These are phyloP conservation scores for Aphidius gifuensis DNA, from an alignment of 1,140 invertebrate species.

Conservation along the genomic window DNA sequence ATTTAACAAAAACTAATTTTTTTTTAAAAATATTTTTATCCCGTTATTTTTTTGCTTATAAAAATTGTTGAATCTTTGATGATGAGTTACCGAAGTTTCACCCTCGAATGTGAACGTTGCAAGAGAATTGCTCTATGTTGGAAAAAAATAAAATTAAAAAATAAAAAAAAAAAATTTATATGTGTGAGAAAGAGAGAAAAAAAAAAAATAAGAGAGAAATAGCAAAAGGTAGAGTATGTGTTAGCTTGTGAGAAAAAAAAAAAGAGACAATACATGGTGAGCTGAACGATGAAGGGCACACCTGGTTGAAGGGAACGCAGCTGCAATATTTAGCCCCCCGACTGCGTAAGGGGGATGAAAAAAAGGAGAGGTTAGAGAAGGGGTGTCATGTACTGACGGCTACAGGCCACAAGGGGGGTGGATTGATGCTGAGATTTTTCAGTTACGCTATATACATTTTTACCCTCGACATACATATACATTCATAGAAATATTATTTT, in stretches of 20 bases:
- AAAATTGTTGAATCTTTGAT: too few relatives aligned
- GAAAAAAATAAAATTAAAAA: too few relatives aligned
- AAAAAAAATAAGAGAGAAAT: slow-evolving; percentile 25
- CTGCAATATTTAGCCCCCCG: slow-evolving; percentile 38
- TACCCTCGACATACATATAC: slow-evolving; percentile 11
- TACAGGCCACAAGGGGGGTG: slow-evolving; percentile 26
- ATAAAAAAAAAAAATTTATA: too few relatives aligned
- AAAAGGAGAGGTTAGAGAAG: slow-evolving; percentile 32
- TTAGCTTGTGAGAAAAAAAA: slow-evolving; percentile 5
- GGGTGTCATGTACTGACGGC: slow-evolving; percentile 18
- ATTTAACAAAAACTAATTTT: too few relatives aligned
- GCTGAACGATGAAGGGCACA: slow-evolving; percentile 39
- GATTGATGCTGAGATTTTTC: slow-evolving; percentile 50
- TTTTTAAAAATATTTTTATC: too few relatives aligned
- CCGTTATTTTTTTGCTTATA: too few relatives aligned
- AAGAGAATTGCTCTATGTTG: too few relatives aligned
- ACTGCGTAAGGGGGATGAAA: slow-evolving; percentile 46
- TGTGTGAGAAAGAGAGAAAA: slow-evolving; percentile 18
- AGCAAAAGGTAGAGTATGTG: slow-evolving; percentile 4
- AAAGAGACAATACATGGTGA: slow-evolving; percentile 22
- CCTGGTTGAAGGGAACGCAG: slow-evolving; percentile 47
- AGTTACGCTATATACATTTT: slow-evolving; percentile 36
- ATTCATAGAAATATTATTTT: slow-evolving; percentile 1
- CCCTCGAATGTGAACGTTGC: too few relatives aligned
- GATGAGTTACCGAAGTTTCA: too few relatives aligned